Percentiles rank a stretch among this genome's conserved stretches.
These are phyloP conservation scores for Chlamydotis undulata DNA, from an alignment of 2,113 vertebrate genomes.

Conservation along the genomic window DNA sequence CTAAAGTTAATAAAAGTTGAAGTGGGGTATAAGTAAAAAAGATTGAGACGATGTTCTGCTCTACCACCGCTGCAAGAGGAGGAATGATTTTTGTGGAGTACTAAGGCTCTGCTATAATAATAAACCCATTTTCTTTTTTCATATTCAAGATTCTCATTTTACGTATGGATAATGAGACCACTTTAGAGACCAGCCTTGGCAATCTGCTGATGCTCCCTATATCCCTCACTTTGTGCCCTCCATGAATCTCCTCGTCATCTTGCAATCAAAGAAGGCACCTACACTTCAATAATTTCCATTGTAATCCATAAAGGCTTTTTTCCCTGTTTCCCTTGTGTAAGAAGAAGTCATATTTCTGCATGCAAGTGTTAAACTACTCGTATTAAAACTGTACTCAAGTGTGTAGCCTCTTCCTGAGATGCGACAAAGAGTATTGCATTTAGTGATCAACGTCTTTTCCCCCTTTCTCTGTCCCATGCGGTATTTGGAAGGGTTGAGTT, in stretches of 20 bases:
- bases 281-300: neutral
- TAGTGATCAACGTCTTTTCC: neutral
- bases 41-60: neutral
- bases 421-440: neutral
- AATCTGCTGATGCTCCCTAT: neutral
- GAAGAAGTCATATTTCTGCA: neutral
- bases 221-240: neutral
- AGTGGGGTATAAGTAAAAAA: neutral
- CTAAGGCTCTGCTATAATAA: neutral
- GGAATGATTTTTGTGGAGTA: neutral
- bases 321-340: neutral
- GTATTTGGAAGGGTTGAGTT: neutral
- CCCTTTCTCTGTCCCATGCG: neutral
- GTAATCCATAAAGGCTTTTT: neutral
- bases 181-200: neutral
- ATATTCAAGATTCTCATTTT: neutral
- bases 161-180: neutral
- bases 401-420: neutral
- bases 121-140: neutral
- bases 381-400: neutral
- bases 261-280: neutral
- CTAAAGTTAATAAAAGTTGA: neutral
- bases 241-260: neutral
- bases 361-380: neutral
- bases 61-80: neutral